phyloP scores from a whole-genome alignment of 64 coral and sea anemone species.

The Dendrophyllia cribrosa region DNA sequence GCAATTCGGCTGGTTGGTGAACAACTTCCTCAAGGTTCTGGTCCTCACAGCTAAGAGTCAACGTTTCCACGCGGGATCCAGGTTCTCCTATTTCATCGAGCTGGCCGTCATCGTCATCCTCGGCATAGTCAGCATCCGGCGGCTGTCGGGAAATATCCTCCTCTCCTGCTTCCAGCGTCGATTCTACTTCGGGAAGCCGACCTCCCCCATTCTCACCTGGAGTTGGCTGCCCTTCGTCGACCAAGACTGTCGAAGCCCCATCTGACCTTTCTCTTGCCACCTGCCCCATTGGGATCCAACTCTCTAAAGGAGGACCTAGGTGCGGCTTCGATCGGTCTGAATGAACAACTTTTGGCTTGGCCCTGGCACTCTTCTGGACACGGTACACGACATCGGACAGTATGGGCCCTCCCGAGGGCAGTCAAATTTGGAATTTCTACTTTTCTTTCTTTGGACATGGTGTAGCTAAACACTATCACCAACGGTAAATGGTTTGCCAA shows the following conservation, averaged over 20 bases:
- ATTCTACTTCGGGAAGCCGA: not conserved
- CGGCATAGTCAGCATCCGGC: not conserved
- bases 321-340: conserved; percentile 14
- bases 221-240: not conserved
- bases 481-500: not conserved
- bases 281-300: not conserved
- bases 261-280: conserved; percentile 4
- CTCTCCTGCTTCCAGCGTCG: not conserved
- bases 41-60: not conserved
- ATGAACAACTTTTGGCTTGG: conserved; percentile 56
- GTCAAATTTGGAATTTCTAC: conserved; percentile 34
- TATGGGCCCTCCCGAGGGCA: conserved; percentile 17
- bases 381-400: conserved; percentile 36
- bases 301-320: not conserved
- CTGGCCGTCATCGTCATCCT: not conserved
- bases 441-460: conserved; percentile 14
- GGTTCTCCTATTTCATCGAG: not conserved
- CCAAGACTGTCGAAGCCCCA: not conserved
- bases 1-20: not conserved
- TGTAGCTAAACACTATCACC: conserved; percentile 22
- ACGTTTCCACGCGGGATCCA: not conserved
- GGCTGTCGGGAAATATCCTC: not conserved
- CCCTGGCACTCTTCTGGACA: conserved; percentile 15
- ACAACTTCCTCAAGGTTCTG: not conserved
- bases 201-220: conserved; percentile 6